phyloP scores from a whole-genome alignment of 64 coral and sea anemone genomes.

The Astreopora myriophthalma region DNA sequence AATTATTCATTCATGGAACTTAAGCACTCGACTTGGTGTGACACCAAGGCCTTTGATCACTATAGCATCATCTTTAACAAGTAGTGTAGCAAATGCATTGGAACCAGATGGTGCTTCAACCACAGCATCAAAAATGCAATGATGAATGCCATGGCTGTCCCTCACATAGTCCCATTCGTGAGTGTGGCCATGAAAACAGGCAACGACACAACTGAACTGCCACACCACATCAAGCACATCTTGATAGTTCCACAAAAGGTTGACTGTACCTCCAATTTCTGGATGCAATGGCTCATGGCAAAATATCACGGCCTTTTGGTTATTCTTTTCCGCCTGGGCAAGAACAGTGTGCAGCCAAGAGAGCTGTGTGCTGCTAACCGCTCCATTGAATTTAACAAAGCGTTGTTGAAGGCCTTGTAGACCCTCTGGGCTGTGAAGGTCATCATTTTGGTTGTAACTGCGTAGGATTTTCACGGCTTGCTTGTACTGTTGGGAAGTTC shows the following conservation, averaged over 20 bases:
- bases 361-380: constrained; percentile 59
- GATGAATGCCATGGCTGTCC: constrained; percentile 71
- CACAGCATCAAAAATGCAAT: constrained; percentile 71
- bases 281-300: constrained; percentile 73
- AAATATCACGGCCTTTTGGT: constrained; percentile 77
- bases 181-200: constrained; percentile 72
- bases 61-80: constrained; percentile 67
- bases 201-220: constrained; percentile 61
- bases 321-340: constrained; percentile 37
- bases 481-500: constrained; percentile 17
- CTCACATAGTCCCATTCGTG: constrained; percentile 46
- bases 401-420: constrained; percentile 50
- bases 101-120: constrained; percentile 62
- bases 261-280: background rate
- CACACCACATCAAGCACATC: constrained; percentile 71
- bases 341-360: constrained; percentile 68
- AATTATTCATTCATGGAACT: constrained; percentile 26
- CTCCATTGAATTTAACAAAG: constrained; percentile 70
- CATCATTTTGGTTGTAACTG: constrained; percentile 58
- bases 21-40: constrained; percentile 42
- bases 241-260: constrained; percentile 63
- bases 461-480: constrained; percentile 61
- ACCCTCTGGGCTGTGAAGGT: constrained; percentile 22
- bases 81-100: constrained; percentile 85
- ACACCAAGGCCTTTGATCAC: constrained; percentile 74